Evolutionary conservation across 2,888 invertebrate genomes (phyloP).

Genomic region (Galerucella nymphaeae): DNA sequence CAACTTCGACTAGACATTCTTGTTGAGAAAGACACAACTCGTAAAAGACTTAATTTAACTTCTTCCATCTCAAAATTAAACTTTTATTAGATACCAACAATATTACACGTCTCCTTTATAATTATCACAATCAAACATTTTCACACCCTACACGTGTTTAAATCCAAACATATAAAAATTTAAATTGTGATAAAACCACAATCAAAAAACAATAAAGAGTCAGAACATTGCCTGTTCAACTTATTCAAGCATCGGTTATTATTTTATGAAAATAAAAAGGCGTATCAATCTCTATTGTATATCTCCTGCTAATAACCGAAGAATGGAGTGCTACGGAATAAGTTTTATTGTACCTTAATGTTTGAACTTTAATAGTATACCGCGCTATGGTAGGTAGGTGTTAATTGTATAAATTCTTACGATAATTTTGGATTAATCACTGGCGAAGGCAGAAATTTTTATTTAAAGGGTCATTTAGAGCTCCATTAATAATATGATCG

Average conservation of each 20-base stretch:
- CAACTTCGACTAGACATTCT: no score
- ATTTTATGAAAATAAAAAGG: slow-evolving; percentile 41
- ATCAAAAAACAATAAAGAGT: slow-evolving; percentile 9
- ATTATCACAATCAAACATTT: slow-evolving; percentile 10
- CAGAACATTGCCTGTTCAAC: slow-evolving; percentile 4
- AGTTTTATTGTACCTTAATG: slow-evolving; percentile 50
- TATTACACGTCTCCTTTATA: background rate
- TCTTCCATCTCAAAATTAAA: background rate
- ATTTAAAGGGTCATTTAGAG: no score
- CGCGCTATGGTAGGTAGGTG: slow-evolving; percentile 49
- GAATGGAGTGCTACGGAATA: slow-evolving; percentile 41
- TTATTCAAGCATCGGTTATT: slow-evolving; percentile 11
- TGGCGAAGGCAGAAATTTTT: slow-evolving; percentile 16
- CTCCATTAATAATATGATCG: no score
- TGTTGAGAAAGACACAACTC: no score
- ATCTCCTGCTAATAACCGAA: slow-evolving; percentile 39
- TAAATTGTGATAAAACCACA: slow-evolving; percentile 18
- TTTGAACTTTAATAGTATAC: slow-evolving; percentile 43
- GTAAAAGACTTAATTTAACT: background rate
- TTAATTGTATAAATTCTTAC: slow-evolving; percentile 54
- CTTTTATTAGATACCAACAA: background rate
- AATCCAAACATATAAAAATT: slow-evolving; percentile 1
- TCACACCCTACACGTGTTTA: background rate
- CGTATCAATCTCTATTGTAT: slow-evolving; percentile 43
- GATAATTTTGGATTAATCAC: slow-evolving; percentile 38